Evolutionary conservation across 2,113 vertebrate genomes (phyloP).

Genomic region (Rhagologus leucostigma): DNA sequence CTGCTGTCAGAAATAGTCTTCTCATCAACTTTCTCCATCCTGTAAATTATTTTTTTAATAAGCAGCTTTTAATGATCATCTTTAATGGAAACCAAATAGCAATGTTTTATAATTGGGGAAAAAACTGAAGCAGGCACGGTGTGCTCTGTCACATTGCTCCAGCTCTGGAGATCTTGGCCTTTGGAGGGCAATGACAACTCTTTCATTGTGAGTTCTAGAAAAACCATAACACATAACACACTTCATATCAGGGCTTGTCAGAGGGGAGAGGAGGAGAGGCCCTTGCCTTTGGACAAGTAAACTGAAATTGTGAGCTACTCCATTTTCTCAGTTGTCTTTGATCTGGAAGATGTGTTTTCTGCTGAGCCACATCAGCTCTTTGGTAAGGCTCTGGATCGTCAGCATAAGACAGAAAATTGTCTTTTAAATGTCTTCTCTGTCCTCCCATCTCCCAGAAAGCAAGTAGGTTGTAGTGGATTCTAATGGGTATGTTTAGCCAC

Average conservation of each 20-base stretch:
- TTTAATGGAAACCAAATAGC: not conserved
- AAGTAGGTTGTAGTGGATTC: not conserved
- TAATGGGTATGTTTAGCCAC: not conserved
- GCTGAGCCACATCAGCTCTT: not conserved
- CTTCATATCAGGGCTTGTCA: not conserved
- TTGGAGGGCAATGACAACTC: not conserved
- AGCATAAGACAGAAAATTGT: not conserved
- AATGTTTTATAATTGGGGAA: not conserved
- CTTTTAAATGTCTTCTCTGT: not conserved
- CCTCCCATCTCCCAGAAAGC: not conserved
- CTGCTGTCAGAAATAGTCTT: not conserved
- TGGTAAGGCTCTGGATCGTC: not conserved
- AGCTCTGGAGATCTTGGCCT: not conserved
- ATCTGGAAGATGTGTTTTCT: not conserved
- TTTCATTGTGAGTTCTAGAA: not conserved
- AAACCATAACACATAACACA: not conserved
- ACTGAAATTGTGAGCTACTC: not conserved
- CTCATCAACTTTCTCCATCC: not conserved
- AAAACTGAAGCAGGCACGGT: not conserved
- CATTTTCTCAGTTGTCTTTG: not conserved
- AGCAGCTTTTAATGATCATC: not conserved
- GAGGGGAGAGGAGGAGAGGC: not conserved
- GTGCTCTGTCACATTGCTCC: not conserved
- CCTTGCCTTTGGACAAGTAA: not conserved
- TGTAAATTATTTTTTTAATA: not conserved